phyloP scores from a whole-genome alignment of 2,113 vertebrate species.

The Hippocampus mohnikei region DNA sequence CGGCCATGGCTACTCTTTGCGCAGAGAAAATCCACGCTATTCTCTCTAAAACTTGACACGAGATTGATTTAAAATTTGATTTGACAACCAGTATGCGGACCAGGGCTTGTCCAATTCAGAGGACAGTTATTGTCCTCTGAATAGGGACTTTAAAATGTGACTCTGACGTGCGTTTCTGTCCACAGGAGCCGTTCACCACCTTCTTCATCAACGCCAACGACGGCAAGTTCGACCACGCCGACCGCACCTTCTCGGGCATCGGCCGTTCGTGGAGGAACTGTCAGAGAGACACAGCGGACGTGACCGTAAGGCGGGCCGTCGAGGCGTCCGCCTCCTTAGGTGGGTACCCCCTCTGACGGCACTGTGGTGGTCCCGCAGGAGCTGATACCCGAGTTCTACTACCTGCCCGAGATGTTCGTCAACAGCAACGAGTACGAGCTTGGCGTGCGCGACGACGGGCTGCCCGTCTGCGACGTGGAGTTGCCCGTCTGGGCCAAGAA shows the following conservation, averaged over 20 bases:
- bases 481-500: slow-evolving; percentile 96
- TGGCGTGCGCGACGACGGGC: slow-evolving; percentile 85
- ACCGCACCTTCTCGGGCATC: slow-evolving; percentile 92
- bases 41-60: too few species aligned
- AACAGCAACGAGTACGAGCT: slow-evolving; percentile 94
- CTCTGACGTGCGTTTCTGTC: neutral
- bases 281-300: slow-evolving; percentile 96
- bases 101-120: too few species aligned
- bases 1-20: neutral
- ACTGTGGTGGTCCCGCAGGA: slow-evolving; percentile 72
- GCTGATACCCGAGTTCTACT: slow-evolving; percentile 98
- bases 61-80: too few species aligned
- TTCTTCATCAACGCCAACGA: slow-evolving; percentile 97
- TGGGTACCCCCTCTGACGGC: neutral
- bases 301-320: slow-evolving; percentile 77
- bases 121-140: too few species aligned
- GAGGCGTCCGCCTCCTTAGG: neutral
- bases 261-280: slow-evolving; percentile 94
- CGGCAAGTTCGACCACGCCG: slow-evolving; percentile 93
- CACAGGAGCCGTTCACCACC: slow-evolving; percentile 93
- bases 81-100: too few species aligned
- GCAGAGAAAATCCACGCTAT: too few species aligned
- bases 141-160: too few species aligned
- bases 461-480: slow-evolving; percentile 86
- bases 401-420: slow-evolving; percentile 97